Evolutionary conservation across 2,888 invertebrate genomes (phyloP).

Genomic region (Drosophila setosimentum): DNA sequence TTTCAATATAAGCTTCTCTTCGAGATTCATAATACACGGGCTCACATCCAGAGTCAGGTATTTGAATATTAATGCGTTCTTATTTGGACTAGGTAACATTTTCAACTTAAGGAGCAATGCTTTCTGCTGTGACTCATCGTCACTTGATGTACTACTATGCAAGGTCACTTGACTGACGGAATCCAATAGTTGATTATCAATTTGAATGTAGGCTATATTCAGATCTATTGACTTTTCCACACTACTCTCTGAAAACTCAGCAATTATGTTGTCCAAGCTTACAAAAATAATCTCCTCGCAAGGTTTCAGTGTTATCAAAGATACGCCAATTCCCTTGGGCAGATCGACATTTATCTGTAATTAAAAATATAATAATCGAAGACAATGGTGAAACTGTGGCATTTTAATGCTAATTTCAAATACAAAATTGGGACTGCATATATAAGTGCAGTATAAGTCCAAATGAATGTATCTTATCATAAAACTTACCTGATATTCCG

Average conservation of each 20-base stretch:
- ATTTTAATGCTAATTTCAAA: neutral
- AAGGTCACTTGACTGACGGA: slow-evolving; percentile 94
- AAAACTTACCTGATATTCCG: slow-evolving; percentile 75
- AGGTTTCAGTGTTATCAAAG: slow-evolving; percentile 90
- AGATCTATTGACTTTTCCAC: slow-evolving; percentile 88
- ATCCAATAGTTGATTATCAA: slow-evolving; percentile 95
- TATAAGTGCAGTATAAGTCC: neutral
- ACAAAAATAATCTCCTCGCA: slow-evolving; percentile 93
- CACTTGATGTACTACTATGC: slow-evolving; percentile 88
- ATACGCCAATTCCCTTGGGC: slow-evolving; percentile 89
- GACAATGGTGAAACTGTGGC: neutral
- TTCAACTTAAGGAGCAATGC: slow-evolving; percentile 93
- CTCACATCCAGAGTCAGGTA: slow-evolving; percentile 93
- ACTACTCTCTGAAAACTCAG: slow-evolving; percentile 87
- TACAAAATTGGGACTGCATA: neutral
- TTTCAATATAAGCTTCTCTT: slow-evolving; percentile 93
- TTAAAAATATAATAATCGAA: slow-evolving; percentile 2
- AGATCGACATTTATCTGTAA: slow-evolving; percentile 87
- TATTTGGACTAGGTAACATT: slow-evolving; percentile 89
- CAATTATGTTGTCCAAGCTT: slow-evolving; percentile 88
- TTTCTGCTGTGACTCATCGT: slow-evolving; percentile 86
- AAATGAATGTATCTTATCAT: neutral
- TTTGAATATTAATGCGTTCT: slow-evolving; percentile 95
- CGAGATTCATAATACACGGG: slow-evolving; percentile 93
- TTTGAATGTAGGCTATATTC: slow-evolving; percentile 92